Base-by-base conservation (phyloP, 2,113 vertebrate species). In the Origma solitaria region DNA sequence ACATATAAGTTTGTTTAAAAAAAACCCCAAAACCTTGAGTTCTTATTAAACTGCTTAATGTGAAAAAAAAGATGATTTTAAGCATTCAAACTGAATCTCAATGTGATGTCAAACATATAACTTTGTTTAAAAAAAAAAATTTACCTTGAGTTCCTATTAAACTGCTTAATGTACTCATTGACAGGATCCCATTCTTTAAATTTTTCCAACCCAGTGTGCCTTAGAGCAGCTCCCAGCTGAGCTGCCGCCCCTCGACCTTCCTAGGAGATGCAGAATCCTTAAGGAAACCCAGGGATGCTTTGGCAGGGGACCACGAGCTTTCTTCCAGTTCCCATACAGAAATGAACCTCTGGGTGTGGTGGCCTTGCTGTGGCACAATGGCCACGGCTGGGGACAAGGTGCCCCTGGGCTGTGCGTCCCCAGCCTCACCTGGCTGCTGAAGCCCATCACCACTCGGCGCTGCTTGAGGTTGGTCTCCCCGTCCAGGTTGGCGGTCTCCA, bases 381-480 rank as follows among this genome's bases (percentile, higher is more conserved):
- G n/a, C 19, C 57, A 6, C 0, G 8, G 25, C 51, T 33, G 20
- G 25, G 37, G 33, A 21, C 24, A 30, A 3, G 0, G 53, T 11
- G 17, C 4, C 53, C 21, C 0, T 40, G 8, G 30, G 62, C 33
- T 50, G 21, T 4, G 0, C 4, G 23, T 25, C 13, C 54, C 18
- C 37, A 42, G 20, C 1, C 96, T 71, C 95, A 98, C 98, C 92
- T 96, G 97, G 77, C 93, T 82, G 12, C 94, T 86, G 96, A 97
- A 97, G 12, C 98, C 98, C 95, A 35, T 93, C 37, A 98, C 98
- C 0, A 97, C 98, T 33, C 14, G 91, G 73, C 99, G 98, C 93
- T 99, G 99, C n/a, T 99, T 99, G 40, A 99, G 98, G 97, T 99
- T 99, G 70, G 98, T 99, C 96, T 99, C 99, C 51, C 99, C 99